These are phyloP conservation scores for Garra rufa DNA, from an alignment of 2,113 vertebrate genomes.

Conservation along the genomic window DNA sequence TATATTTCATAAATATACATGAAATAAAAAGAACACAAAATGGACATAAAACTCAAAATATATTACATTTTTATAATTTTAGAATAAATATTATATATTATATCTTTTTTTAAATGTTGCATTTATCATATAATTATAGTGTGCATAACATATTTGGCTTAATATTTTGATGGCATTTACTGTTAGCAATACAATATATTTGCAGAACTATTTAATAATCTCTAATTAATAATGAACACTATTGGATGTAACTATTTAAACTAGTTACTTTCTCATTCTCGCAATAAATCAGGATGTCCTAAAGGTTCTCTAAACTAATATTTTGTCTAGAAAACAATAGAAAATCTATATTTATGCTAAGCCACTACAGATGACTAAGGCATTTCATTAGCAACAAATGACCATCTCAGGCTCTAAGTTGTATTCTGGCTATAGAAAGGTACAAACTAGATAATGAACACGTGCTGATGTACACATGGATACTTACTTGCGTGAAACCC, in stretches of 20 bases:
- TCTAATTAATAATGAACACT: not conserved
- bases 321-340: not conserved
- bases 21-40: too few species aligned
- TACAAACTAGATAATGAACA: not conserved
- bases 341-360: not conserved
- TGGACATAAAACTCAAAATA: too few species aligned
- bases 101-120: not conserved
- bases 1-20: too few species aligned
- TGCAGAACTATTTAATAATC: not conserved
- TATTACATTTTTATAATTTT: not conserved
- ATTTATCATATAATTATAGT: not conserved
- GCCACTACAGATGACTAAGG: not conserved
- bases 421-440: not conserved
- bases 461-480: constrained; percentile 3
- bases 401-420: not conserved
- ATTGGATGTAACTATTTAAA: not conserved
- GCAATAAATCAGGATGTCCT: constrained; percentile 20
- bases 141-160: not conserved
- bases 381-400: not conserved
- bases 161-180: not conserved
- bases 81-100: not conserved
- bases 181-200: not conserved
- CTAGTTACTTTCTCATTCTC: not conserved
- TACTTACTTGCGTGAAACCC: constrained; percentile 78
- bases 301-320: too few species aligned